Base-by-base conservation (phyloP, 2,113 vertebrate species). In the Corapipo altera region DNA sequence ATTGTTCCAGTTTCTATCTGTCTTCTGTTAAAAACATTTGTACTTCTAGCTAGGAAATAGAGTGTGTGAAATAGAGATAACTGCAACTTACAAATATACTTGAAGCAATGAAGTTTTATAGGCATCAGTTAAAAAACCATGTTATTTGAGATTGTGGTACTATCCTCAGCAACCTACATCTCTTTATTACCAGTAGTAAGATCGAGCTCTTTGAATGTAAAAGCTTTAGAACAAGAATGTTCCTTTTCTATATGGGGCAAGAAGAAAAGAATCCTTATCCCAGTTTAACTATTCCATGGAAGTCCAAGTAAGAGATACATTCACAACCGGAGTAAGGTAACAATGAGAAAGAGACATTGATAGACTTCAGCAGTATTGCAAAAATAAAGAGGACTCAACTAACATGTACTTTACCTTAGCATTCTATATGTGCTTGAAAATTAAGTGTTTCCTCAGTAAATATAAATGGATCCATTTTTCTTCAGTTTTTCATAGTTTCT, bases 371-470 rank as follows among this genome's bases (percentile, higher is more conserved):
- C n/a, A 87, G 69, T 30, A 52, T n/a, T 61, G 23, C 24, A 85
- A 55, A 94, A 88, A 35, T 62, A 87, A 71, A 72, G 75, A 89
- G 33, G 4, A 81, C 39, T 59, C 41, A 46, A 15, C n/a, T 81
- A 58, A 48, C 20, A 48, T 89, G 10, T 85, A 22, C 65, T 93
- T 97, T 91, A 85, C 17, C 49, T 82, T 93, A 94, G 8, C 51
- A 80, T 89, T 85, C 35, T 91, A 20, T 65, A 57, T 75, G 15
- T 83, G 46, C 57, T 83, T 89, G 80, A 89, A 97, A 97, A 95
- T 97, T 84, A 95, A 87, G 79, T 90, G 61, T 94, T 97, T 98
- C 78, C 85, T 90, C 66, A 86, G 22, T 78, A 96, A 94, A 96
- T 71, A 61, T 48, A 94, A 94, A 83, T 79, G 20, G 37, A 80